Percentiles rank a stretch among this genome's conserved stretches.
Evolutionary conservation across 2,113 vertebrate species (phyloP).

Genomic region (Microtus pennsylvanicus): DNA sequence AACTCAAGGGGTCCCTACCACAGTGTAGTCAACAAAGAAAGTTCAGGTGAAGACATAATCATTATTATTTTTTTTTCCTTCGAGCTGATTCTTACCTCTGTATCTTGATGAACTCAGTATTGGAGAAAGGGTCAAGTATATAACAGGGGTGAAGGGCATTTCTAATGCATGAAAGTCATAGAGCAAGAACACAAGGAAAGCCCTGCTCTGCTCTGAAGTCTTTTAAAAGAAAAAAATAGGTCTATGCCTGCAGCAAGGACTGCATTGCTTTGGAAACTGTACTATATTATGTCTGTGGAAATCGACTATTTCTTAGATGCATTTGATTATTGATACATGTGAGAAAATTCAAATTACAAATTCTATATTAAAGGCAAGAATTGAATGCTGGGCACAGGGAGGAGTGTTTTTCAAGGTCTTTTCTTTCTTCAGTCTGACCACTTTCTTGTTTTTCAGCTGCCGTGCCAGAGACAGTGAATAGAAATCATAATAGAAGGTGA

Average conservation of each 20-base stretch:
- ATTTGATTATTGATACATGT: neutral
- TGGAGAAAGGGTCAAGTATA: neutral
- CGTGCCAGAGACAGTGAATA: neutral
- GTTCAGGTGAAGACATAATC: neutral
- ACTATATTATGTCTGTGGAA: neutral
- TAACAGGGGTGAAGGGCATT: neutral
- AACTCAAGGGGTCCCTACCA: neutral
- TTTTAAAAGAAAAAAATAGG: neutral
- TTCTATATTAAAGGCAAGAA: neutral
- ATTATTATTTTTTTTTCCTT: neutral
- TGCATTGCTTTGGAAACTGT: neutral
- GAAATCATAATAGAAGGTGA: neutral
- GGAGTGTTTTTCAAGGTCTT: neutral
- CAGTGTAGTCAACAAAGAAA: neutral
- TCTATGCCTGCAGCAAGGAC: neutral
- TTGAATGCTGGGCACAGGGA: neutral
- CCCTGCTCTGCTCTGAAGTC: neutral
- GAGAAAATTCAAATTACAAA: neutral
- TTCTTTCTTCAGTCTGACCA: neutral
- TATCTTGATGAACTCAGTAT: neutral
- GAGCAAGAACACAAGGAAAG: neutral
- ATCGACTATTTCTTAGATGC: neutral
- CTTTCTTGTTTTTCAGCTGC: neutral
- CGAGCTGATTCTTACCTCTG: neutral
- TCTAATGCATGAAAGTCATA: neutral